Conservation (phyloP, 2,797 vertebrate species). For the Emys orbicularis region DNA sequence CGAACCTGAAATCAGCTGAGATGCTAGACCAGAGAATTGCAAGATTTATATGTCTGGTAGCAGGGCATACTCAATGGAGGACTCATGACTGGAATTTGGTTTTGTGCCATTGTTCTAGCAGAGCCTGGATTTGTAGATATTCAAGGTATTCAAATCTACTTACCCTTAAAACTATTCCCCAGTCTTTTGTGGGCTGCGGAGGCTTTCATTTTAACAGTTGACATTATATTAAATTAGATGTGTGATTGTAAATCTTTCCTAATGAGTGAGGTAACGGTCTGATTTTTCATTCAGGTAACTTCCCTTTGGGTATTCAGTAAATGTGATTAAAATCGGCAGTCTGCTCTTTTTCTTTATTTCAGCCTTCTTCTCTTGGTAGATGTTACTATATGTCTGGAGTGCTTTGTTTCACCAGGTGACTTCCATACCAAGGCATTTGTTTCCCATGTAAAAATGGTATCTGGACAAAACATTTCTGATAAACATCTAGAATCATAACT, state of each 20-base stretch:
- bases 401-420: not conserved
- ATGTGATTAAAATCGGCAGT: not conserved
- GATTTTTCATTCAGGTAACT: not conserved
- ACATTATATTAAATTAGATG: not conserved
- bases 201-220: not conserved
- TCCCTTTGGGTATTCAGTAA: not conserved
- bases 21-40: not conserved
- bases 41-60: not conserved
- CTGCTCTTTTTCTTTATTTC: not conserved
- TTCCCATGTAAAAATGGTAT: not conserved
- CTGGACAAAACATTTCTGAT: not conserved
- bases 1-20: not conserved
- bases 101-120: not conserved
- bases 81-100: not conserved
- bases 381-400: not conserved
- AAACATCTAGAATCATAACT: not conserved
- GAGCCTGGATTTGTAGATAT: not conserved
- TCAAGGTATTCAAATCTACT: not conserved
- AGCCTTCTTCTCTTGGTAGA: not conserved
- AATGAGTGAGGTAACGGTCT: not conserved
- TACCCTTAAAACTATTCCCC: not conserved
- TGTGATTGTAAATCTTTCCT: not conserved
- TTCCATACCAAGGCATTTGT: not conserved
- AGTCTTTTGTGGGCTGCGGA: not conserved
- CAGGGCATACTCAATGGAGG: not conserved